phyloP scores from a whole-genome alignment of 2,888 invertebrate genomes.

The Criorhina ranunculi region DNA sequence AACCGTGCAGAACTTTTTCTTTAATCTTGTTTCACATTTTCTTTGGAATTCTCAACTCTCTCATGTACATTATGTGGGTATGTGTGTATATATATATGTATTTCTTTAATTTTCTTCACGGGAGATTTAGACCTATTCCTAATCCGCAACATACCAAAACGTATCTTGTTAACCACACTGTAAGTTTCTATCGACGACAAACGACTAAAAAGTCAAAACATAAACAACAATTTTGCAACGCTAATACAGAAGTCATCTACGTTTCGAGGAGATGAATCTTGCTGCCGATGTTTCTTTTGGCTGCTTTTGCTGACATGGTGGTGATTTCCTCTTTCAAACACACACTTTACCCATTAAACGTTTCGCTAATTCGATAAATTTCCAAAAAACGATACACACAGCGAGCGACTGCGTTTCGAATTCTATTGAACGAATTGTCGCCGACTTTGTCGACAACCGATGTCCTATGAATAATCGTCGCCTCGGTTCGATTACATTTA shows the following conservation, averaged over 20 bases:
- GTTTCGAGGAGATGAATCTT: conserved; percentile 1
- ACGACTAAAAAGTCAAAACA: background rate
- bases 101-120: too few species aligned
- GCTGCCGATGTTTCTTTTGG: too few species aligned
- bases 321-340: background rate
- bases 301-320: background rate
- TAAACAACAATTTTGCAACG: conserved; percentile 3
- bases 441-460: conserved; percentile 10
- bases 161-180: conserved; percentile 1
- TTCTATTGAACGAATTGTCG: conserved; percentile 43
- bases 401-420: conserved; percentile 1
- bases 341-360: conserved; percentile 25
- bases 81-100: too few species aligned
- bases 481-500: conserved; percentile 58
- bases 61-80: too few species aligned
- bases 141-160: background rate
- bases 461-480: conserved; percentile 47
- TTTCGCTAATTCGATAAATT: conserved; percentile 49
- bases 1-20: too few species aligned
- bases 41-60: too few species aligned
- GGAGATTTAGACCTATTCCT: too few species aligned
- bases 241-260: background rate
- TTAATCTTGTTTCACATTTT: too few species aligned
- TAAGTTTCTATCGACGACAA: background rate
- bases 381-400: conserved; percentile 16